Conservation (phyloP, 2,113 vertebrate genomes). For the Reinhardtius hippoglossoides region DNA sequence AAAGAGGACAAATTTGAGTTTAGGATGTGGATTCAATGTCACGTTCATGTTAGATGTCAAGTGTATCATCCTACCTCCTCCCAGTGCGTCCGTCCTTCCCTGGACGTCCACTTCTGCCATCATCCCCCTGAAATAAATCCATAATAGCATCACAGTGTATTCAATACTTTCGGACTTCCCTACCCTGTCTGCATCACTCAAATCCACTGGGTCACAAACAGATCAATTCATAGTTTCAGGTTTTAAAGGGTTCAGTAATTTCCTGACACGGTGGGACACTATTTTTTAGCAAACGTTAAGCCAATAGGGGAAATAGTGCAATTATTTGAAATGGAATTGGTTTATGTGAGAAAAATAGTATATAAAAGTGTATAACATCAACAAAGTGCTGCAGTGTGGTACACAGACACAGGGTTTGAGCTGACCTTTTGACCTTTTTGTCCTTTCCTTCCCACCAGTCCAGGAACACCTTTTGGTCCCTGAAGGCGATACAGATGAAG, state of each 20-base stretch:
- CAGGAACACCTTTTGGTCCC: constrained; percentile 78
- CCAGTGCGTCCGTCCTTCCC: constrained; percentile 80
- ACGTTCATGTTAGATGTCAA: neutral
- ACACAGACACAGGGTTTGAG: neutral
- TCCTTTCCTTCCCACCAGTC: constrained; percentile 77
- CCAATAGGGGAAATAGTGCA: too few relatives aligned
- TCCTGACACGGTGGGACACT: too few relatives aligned
- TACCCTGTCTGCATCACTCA: too few relatives aligned
- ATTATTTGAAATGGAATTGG: too few relatives aligned
- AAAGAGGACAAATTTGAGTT: neutral
- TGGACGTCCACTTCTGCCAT: constrained; percentile 69
- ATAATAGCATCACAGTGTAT: too few relatives aligned
- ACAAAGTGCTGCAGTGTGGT: neutral
- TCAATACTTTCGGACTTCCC: too few relatives aligned
- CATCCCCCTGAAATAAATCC: constrained; percentile 75
- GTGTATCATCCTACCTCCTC: constrained; percentile 69
- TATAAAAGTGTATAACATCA: too few relatives aligned
- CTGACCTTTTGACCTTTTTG: constrained; percentile 85
- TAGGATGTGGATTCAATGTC: neutral
- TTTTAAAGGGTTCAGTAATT: too few relatives aligned
- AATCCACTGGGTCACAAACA: too few relatives aligned
- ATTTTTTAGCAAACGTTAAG: too few relatives aligned
- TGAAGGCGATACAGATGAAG: constrained; percentile 42
- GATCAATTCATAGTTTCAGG: too few relatives aligned
- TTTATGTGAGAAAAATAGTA: too few relatives aligned